A percentile compares a stretch with the other conserved stretches of the same genome.
Conservation (phyloP, 2,797 vertebrate genomes). For the Girardinus metallicus region DNA sequence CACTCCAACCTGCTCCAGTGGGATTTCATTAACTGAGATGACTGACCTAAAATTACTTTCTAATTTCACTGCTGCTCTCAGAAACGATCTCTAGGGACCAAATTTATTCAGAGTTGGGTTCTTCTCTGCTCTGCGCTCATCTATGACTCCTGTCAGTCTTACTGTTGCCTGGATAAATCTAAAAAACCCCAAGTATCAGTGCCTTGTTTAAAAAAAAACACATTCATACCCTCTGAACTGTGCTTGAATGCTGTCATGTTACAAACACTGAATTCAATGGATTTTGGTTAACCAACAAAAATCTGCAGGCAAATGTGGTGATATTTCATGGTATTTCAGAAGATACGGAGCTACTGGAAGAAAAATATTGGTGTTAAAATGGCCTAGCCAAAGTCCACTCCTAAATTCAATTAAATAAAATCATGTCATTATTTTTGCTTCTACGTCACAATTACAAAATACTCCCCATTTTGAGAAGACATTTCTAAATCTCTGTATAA, state of each 20-base stretch:
- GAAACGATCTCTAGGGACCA: neutral
- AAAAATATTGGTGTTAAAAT: too few species aligned
- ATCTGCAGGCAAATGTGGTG: neutral
- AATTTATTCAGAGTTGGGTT: neutral
- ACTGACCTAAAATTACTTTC: neutral
- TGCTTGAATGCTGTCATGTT: neutral
- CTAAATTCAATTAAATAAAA: neutral
- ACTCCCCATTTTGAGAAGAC: neutral
- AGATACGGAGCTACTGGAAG: too few species aligned
- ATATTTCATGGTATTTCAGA: too few species aligned
- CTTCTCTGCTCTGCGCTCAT: neutral
- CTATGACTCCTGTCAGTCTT: neutral
- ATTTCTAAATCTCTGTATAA: neutral
- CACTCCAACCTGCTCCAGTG: too few species aligned
- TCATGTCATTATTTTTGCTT: neutral
- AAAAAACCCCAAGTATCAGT: neutral
- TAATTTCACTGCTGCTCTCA: neutral
- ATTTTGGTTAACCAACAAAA: neutral
- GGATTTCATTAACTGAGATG: constrained; percentile 11
- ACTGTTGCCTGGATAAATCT: constrained; percentile 2
- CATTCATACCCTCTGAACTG: neutral
- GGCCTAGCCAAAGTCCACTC: too few species aligned
- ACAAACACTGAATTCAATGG: neutral
- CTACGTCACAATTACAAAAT: neutral
- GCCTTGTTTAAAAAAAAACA: neutral